These are phyloP conservation scores for Pipistrellus nathusii DNA, from an alignment of 2,797 vertebrate species.

Conservation along the genomic window DNA sequence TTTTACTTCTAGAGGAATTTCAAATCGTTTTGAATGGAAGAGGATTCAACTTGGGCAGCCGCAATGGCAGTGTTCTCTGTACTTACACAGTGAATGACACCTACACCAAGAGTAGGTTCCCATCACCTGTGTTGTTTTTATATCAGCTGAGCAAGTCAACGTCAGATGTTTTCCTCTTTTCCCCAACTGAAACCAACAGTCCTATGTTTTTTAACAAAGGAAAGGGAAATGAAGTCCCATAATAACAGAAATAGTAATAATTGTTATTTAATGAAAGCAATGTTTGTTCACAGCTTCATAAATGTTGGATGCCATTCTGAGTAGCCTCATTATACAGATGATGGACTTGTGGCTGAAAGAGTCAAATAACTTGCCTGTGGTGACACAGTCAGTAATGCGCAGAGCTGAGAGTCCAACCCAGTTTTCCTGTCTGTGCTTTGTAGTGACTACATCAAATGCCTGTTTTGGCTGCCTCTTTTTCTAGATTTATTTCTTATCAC, in stretches of 20 bases:
- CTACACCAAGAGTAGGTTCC: constrained; percentile 90
- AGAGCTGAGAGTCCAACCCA: background rate
- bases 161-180: background rate
- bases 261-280: background rate
- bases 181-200: background rate
- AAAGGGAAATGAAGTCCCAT: background rate
- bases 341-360: background rate
- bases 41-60: constrained; percentile 91
- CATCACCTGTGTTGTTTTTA: accelerated
- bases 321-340: background rate
- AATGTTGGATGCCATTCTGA: background rate
- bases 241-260: background rate
- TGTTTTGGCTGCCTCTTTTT: background rate
- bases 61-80: constrained; percentile 88
- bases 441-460: too few species aligned
- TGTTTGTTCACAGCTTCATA: background rate
- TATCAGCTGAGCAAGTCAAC: background rate
- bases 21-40: constrained; percentile 94
- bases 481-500: background rate
- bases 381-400: background rate
- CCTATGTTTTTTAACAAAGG: background rate
- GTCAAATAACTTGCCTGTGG: background rate
- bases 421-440: background rate
- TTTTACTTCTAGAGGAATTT: constrained; percentile 92
- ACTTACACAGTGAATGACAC: constrained; percentile 90